Evolutionary conservation across 2,888 invertebrate genomes (phyloP).

Genomic region (Pachliopta kotzebuea): DNA sequence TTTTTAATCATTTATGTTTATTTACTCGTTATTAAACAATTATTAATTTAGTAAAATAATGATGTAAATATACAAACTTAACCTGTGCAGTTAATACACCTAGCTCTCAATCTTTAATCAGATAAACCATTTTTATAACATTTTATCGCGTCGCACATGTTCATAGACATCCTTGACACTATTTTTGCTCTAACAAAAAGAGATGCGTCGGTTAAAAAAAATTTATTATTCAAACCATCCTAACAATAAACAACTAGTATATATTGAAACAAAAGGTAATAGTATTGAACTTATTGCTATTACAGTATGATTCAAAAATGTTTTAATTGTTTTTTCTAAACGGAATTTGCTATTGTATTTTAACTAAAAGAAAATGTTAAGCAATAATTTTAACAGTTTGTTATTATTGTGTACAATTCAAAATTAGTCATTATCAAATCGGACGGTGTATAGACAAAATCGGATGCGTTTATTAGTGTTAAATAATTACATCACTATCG

Average conservation of each 20-base stretch:
- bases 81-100: constrained; percentile 30
- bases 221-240: constrained; percentile 31
- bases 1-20: background rate
- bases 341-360: constrained; percentile 3
- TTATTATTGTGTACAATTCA: background rate
- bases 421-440: background rate
- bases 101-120: constrained; percentile 30
- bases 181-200: constrained; percentile 18
- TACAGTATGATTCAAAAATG: constrained; percentile 6
- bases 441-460: background rate
- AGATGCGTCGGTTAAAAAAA: background rate
- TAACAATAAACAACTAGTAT: constrained; percentile 38
- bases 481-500: constrained; percentile 36
- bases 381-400: background rate
- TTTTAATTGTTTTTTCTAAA: constrained; percentile 5
- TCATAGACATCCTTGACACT: constrained; percentile 29
- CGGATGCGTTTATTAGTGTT: background rate
- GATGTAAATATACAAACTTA: background rate
- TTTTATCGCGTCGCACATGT: constrained; percentile 12
- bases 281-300: constrained; percentile 1
- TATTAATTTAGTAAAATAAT: background rate
- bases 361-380: background rate
- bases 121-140: constrained; percentile 12
- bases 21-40: background rate
- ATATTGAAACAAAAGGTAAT: constrained; percentile 5